Evolutionary conservation across 2,797 vertebrate genomes (phyloP).

Genomic region (Falco biarmicus): DNA sequence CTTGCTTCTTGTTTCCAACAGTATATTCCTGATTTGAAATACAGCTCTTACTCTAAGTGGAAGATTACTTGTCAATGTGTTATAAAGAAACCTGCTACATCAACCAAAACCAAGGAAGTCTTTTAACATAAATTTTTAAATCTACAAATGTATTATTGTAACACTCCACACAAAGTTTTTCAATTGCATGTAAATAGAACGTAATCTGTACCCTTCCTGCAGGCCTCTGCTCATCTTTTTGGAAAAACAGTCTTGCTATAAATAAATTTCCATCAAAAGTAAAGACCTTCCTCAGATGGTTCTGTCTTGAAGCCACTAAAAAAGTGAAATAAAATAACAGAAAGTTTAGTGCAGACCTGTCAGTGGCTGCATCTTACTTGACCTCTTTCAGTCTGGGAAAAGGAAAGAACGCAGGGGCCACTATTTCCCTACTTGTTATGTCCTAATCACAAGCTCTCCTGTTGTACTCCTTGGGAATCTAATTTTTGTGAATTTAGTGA

Average conservation of each 20-base stretch:
- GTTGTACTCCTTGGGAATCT: not conserved
- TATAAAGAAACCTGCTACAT: not conserved
- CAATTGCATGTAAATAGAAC: not conserved
- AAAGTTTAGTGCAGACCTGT: not conserved
- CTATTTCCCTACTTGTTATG: not conserved
- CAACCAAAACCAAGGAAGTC: not conserved
- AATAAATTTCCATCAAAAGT: not conserved
- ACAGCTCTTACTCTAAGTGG: not conserved
- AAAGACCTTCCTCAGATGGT: not conserved
- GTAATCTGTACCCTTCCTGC: not conserved
- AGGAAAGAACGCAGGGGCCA: not conserved
- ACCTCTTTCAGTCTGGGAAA: not conserved
- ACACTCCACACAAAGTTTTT: not conserved
- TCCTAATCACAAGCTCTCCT: not conserved
- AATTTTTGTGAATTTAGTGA: not conserved
- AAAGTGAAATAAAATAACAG: not conserved
- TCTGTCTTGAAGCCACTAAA: not conserved
- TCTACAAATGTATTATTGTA: not conserved
- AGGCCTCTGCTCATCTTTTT: not conserved
- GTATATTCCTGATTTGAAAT: not conserved
- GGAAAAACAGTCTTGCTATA: not conserved
- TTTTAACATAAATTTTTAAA: not conserved
- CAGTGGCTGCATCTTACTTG: not conserved
- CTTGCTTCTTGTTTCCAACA: not conserved
- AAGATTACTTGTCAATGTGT: not conserved